Evolutionary conservation across 2,113 vertebrate species (phyloP), one percentile per base, ranked within the genome.

Genomic region (Motacilla tschutschensis): DNA sequence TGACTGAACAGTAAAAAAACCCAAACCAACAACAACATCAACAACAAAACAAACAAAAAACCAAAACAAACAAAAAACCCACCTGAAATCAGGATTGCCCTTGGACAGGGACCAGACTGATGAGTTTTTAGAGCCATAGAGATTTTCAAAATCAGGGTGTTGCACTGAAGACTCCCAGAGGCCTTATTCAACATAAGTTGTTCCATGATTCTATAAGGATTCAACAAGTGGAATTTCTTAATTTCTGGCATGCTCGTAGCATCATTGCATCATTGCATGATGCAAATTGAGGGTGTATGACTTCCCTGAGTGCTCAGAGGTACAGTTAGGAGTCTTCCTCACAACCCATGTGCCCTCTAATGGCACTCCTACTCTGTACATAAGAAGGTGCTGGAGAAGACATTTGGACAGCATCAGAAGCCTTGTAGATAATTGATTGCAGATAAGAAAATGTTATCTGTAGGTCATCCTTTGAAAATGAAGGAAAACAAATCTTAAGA

Each of bases 371-470:
- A 15, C 5, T 46, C 3, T 14, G 9, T 1, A 2, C 7, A 2
- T 36, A 16, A 60, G 36, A 43, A 72, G 7, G 1, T n/a, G 8
- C 4, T 4, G 3, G 28, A 64, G 60, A 41, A 75, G 18, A 24
- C 0, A 0, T 48, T 60, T 1, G 0, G 35, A 64, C 8, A 53
- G 13, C 8, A 20, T 24, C 10, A 26, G 9, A 13, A 65, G 35
- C 3, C 38, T 60, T 73, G 38, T 2, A 3, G 28, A 44, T 14
- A 41, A 59, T 9, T 35, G 7, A 48, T 10, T 8, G 1, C 8
- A 62, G 31, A 19, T 24, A 76, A 3, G 8, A 82, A 76, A 69
- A 55, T 58, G 15, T 11, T 54, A 4, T 19, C 20, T 43, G 18
- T 36, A 64, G 15, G 31, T 67, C 8, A n/a, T 47, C 10, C 26